A percentile compares a stretch with the other conserved stretches of the same genome.
These are phyloP conservation scores for Mythimna ferrago DNA, from an alignment of 2,888 invertebrate genomes.

Conservation along the genomic window DNA sequence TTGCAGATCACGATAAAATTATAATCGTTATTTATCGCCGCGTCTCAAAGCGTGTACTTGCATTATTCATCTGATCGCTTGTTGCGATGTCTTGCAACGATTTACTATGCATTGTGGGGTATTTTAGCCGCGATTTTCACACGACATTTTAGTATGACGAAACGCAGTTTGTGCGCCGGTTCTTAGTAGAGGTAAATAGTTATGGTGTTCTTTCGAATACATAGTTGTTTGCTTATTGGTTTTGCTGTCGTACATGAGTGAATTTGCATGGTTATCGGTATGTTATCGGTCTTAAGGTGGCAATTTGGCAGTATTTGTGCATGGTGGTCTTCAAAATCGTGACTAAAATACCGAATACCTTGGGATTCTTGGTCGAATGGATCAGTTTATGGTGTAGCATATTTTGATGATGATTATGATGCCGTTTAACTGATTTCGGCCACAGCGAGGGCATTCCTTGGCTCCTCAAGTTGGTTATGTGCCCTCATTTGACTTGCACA, in stretches of 20 bases:
- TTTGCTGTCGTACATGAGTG: constrained; percentile 26
- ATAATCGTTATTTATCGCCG: constrained; percentile 88
- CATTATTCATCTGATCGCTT: constrained; percentile 84
- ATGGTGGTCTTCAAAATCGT: constrained; percentile 6
- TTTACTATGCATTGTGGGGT: constrained; percentile 81
- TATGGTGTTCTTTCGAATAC: constrained; percentile 59
- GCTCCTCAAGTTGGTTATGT: too few relatives aligned
- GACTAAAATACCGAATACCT: background rate
- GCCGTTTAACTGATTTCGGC: too few relatives aligned
- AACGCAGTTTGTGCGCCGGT: constrained; percentile 61
- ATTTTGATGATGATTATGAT: background rate
- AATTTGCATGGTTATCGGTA: constrained; percentile 22
- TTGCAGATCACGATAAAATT: constrained; percentile 87
- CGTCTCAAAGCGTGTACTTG: constrained; percentile 79
- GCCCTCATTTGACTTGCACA: too few relatives aligned
- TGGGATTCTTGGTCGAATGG: background rate
- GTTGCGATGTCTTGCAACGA: constrained; percentile 77
- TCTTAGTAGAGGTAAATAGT: constrained; percentile 63
- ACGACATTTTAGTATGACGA: constrained; percentile 73
- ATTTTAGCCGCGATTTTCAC: constrained; percentile 72
- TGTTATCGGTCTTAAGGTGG: background rate
- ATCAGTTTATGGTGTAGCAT: background rate
- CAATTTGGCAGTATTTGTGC: constrained; percentile 5
- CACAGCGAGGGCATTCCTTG: too few relatives aligned
- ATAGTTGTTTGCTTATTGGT: constrained; percentile 42